Conservation (phyloP, 2,888 invertebrate genomes). For the Eupithecia dodoneata region DNA sequence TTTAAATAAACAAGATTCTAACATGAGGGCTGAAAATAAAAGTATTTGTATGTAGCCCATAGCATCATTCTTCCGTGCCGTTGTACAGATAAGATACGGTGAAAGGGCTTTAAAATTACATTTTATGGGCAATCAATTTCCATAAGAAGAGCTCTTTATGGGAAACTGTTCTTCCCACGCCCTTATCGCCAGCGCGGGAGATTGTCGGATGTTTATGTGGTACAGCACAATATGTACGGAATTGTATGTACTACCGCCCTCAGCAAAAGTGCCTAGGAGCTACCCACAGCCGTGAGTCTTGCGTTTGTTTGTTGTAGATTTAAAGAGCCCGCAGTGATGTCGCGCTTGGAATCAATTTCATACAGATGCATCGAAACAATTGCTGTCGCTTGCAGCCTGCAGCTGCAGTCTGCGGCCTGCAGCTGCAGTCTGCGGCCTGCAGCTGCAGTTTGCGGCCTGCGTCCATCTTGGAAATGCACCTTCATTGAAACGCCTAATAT, state of each 20-base stretch:
- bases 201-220: slow-evolving; percentile 7
- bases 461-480: too few species aligned
- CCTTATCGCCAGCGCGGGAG: slow-evolving; percentile 16
- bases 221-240: neutral
- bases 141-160: slow-evolving; percentile 34
- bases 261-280: neutral
- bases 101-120: slow-evolving; percentile 31
- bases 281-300: neutral
- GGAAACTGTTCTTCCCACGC: slow-evolving; percentile 17
- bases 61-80: neutral
- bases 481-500: too few species aligned
- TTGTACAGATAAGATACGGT: slow-evolving; percentile 26
- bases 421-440: too few species aligned
- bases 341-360: too few species aligned
- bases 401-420: too few species aligned
- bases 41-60: neutral
- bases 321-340: too few species aligned
- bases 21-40: neutral
- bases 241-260: neutral
- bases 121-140: slow-evolving; percentile 36
- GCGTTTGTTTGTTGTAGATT: too few species aligned
- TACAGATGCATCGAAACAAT: too few species aligned
- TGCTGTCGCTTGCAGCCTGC: too few species aligned
- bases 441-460: too few species aligned
- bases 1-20: neutral